Base-by-base conservation (phyloP, 1,140 invertebrate species). In the Bombus superbus region DNA sequence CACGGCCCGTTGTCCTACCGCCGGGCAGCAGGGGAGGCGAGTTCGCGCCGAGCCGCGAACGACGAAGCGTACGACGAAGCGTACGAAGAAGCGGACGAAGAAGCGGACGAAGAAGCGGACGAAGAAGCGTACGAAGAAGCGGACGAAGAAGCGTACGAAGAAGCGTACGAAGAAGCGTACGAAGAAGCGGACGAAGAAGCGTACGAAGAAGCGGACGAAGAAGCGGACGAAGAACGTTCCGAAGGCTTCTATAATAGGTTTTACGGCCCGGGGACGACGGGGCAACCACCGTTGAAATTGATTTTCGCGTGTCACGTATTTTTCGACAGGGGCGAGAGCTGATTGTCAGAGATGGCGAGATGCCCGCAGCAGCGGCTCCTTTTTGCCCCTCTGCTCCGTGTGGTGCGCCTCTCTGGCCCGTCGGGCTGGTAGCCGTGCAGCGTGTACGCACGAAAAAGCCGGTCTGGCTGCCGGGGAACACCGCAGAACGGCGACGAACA, bases 261-360 rank as follows among this genome's bases (percentile, higher is more conserved):
- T 89, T 64, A 85, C 73, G 83, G 59, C 80, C 18, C 83, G 79
- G 66, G 62, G 75, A 80, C 86, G 88, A 85, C 64, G 47, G 35
- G 62, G 86, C 83, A 90, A 90, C 88, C 89, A 83, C 79, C 89
- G 88, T 89, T 88, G 89, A 93, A 93, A 93, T 93, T 93, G 93
- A 93, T 93, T 93, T 93, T 93, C 90, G 91, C 88, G 90, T 89
- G 91, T 92, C 92, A 90, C 89, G 92, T 90, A 88, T 92, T 93
- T 90, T 93, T 93, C 88, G 88, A 85, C 86, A 76, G 64, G 35
- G 68, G 53, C 86, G 78, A 75, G 66, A 59, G 62, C 82, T 82
- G 87, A 89, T 89, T 89, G 88, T 87, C 83, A 72, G 88, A 89
- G 87, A 53, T 22, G 47, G 25, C 25, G 38, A 78, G 88, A 83